Base-by-base conservation (phyloP, 2,113 vertebrate genomes). In the Coreoperca whiteheadi region DNA sequence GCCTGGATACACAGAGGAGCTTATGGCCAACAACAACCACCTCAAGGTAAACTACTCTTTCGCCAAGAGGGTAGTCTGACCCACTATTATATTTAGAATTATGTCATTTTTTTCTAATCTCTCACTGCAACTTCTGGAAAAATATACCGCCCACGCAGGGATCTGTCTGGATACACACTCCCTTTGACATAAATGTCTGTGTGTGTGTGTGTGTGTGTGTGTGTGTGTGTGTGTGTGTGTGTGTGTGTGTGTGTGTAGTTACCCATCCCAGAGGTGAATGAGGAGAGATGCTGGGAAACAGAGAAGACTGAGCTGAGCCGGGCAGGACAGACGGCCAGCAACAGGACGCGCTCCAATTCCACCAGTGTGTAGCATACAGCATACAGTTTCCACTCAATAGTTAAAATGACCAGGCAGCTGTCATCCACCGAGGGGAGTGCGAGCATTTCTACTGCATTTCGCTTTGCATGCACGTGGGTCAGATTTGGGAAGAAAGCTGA, bases 281-380 rank as follows among this genome's bases (percentile, higher is more conserved):
- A 92, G 66, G 95, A 92, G 23, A 88, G 43, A 70, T 54, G 84
- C 63, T 83, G 82, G 68, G 94, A 94, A 39, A 50, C 77, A n/a
- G 87, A 96, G 92, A 84, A 70, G 39, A 20, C 92, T 66, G 74
- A 93, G 34, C 89, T 65, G 69, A 91, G 91, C 69, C 83, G 92
- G 66, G 83, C 94, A 23, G 90, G 88, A 54, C 96, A 94, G 82
- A 90, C 59, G 39, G 80, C 80, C 41, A 95, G 92, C 67, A 96
- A 94, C 20, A 92, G 96, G 87, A 95, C 94, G 16, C 95, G 95
- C 53, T 97, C 96, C 87, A 97, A 95, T 88, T 97, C 98, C 37
- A 96, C 97, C 71, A 96, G 98, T 99, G 94, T 94, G 96, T 95
- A 80, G 14, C 43, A 71, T 4, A n/a, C 28, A 80, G 14, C 43